phyloP scores from a whole-genome alignment of 30 jellyfish, hydroid and myxozoan genomes.

The Morbakka virulenta region DNA sequence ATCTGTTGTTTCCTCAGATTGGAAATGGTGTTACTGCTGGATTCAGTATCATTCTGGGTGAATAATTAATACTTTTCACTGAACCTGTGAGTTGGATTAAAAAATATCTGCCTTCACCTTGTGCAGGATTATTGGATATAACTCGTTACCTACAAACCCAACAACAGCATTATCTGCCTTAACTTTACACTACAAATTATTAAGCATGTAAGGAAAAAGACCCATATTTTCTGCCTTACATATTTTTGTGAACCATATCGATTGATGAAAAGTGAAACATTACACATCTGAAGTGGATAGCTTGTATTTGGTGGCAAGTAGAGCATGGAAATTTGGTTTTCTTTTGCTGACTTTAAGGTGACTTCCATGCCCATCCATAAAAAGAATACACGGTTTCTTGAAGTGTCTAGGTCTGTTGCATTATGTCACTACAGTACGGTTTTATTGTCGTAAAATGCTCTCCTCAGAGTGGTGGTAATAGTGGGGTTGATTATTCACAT shows the following conservation, averaged over 20 bases:
- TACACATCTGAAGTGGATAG: conserved; percentile 57
- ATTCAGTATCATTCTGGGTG: conserved; percentile 33
- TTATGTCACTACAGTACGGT: too few species aligned
- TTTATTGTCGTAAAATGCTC: too few species aligned
- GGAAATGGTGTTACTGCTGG: conserved; percentile 24
- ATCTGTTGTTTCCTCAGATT: conserved; percentile 13
- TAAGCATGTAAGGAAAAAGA: conserved; percentile 43
- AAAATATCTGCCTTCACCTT: conserved; percentile 15
- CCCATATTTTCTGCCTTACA: conserved; percentile 31
- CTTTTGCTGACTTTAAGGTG: conserved; percentile 56
- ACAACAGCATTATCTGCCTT: conserved; percentile 19
- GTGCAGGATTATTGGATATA: conserved; percentile 16
- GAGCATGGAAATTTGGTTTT: conserved; percentile 20
- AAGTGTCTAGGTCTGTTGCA: conserved; percentile 12
- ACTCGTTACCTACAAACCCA: conserved; percentile 50
- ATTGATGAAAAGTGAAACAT: conserved; percentile 14
- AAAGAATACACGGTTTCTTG: conserved; percentile 49
- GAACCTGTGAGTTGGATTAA: neutral
- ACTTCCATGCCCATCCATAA: conserved; percentile 60
- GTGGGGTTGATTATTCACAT: too few species aligned
- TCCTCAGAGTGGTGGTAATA: too few species aligned
- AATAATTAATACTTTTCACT: neutral
- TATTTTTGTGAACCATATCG: conserved; percentile 32
- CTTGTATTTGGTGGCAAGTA: conserved; percentile 65
- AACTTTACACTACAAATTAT: conserved; percentile 8